Evolutionary conservation across 2,113 vertebrate genomes (phyloP), one percentile per base, ranked within the genome.

Genomic region (Cyphomyrus plagiostoma): DNA sequence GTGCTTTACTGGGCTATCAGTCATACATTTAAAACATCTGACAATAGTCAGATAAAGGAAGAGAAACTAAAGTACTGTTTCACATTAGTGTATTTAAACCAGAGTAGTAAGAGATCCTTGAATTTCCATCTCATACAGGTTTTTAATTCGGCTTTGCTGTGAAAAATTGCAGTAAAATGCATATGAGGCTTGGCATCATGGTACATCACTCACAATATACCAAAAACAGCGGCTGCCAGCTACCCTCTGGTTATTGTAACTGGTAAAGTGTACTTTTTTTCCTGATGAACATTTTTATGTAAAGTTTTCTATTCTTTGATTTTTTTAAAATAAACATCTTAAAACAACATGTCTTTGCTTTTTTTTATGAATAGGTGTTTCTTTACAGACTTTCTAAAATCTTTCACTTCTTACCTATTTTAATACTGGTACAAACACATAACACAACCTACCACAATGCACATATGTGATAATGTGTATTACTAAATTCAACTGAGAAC

Each of bases 271-370:
- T 93, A 94, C 95, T 93, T 94, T 91, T 92, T 92, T 92, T 90
- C 94, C 94, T 95, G 95, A 95, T 95, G 94, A 94, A 96, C 96
- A 97, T 97, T 98, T 98, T 97, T 97, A 98, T 98, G 97, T 97
- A 97, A 97, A 96, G 95, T 97, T 97, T 95, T 97, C 95, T 97
- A 96, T 97, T 95, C 95, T 96, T 96, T 96, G 95, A 96, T 92
- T 94, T 95, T 98, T 98, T 99, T 98, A 97, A 93, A 98, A 98
- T 98, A 98, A 99, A 99, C 96, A 96, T 98, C 97, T 95, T 96
- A 96, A 96, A 95, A 93, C 86, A 82, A 70, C 2, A 7, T 26
- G 52, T 13, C 15, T 87, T 87, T 7, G 21, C 56, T 17, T 87
- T 19, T 53, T 19, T 56, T 39, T 56, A 91, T 49, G 46, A n/a